Conservation (phyloP, 2,888 invertebrate genomes). For the Halictus quadricinctus region DNA sequence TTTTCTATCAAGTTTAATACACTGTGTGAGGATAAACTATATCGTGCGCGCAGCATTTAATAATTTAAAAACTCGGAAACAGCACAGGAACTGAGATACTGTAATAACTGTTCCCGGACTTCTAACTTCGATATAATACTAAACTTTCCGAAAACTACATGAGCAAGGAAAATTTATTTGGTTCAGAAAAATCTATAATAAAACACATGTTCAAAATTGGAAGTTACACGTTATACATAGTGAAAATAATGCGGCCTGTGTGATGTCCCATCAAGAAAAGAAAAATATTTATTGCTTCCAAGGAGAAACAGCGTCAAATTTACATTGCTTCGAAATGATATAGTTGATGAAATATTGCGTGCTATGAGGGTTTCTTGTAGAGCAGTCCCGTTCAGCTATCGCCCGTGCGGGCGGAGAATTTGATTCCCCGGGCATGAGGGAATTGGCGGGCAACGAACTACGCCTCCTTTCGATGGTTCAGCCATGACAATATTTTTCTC, state of each 20-base stretch:
- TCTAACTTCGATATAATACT: background rate
- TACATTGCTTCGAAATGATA: background rate
- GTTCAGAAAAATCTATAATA: background rate
- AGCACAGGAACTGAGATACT: background rate
- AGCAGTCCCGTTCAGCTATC: no score
- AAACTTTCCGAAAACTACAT: background rate
- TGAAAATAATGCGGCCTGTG: background rate
- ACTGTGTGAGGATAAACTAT: background rate
- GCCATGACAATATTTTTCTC: no score
- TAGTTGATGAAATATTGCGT: background rate
- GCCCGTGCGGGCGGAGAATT: no score
- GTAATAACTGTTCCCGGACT: no score
- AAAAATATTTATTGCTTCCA: background rate
- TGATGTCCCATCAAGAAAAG: background rate
- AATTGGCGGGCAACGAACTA: no score
- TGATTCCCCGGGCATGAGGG: no score
- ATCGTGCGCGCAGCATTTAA: background rate
- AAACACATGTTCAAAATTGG: background rate
- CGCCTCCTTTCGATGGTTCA: no score
- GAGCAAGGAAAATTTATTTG: no score
- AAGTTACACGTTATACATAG: background rate
- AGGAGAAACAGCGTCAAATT: background rate
- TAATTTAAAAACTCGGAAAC: background rate
- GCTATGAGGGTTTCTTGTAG: background rate
- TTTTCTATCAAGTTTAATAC: background rate